Base-by-base conservation (phyloP, 2,797 vertebrate species). In the Crypturellus tataupa region DNA sequence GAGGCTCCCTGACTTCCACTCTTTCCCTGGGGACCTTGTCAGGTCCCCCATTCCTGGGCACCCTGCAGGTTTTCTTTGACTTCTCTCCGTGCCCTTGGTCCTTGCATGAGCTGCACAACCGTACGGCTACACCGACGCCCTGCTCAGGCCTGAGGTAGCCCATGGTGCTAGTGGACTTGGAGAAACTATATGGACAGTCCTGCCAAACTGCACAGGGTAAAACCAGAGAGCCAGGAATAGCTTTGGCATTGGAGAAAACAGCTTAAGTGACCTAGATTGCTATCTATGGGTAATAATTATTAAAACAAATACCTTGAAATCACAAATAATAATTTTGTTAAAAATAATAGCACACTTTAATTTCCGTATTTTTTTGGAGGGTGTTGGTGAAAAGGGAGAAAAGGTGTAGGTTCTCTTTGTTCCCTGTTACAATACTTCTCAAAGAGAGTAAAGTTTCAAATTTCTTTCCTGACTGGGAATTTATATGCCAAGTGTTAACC, bases 401-500 rank as follows among this genome's bases (percentile, higher is more conserved):
- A 75, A 87, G 17, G 33, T 73, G 55, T 79, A 53, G 90, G 49
- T 82, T 92, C 2, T 84, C 29, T 65, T 87, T 80, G 6, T 84
- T 85, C 46, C 44, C 51, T 92, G 19, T 46, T 78, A 16, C 40
- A 27, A 39, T 70, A 58, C 37, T 83, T 83, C 46, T 39, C 31
- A 55, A 86, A 80, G 42, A 80, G 3, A 53, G 3, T 19, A 73
- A 56, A 71, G 49, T 93, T 96, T 78, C 64, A 59, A 4, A 71
- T 95, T 95, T 84, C 46, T 95, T 90, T 53, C 65, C 49, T 46
- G 42, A 18, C 11, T 91, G 40, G 58, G 31, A 80, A 91, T 94
- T 96, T 93, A 62, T 94, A 86, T 85, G 63, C 67, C 49, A 33
- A 80, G 21, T 80, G 40, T 90, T 91, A 88, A 94, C 77, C 89